A percentile compares a stretch with the other conserved stretches of the same genome.
phyloP scores from a whole-genome alignment of 2,888 invertebrate species.

The Hedya salicella region DNA sequence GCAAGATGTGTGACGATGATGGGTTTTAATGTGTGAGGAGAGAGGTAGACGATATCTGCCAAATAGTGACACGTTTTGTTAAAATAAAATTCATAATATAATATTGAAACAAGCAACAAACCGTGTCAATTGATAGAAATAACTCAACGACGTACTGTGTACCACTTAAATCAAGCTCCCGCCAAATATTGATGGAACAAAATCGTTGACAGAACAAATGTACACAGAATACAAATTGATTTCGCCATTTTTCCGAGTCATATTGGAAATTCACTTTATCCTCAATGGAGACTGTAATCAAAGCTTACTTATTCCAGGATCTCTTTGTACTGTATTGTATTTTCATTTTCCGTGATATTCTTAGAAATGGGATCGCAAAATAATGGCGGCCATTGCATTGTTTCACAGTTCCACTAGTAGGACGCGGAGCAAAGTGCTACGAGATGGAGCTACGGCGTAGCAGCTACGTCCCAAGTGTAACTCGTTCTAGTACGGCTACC shows the following conservation, averaged over 20 bases:
- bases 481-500: too few species aligned
- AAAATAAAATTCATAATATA: too few species aligned
- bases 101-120: too few species aligned
- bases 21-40: too few species aligned
- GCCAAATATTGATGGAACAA: slow-evolving; percentile 11
- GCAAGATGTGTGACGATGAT: too few species aligned
- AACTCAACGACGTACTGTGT: neutral
- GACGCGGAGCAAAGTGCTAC: slow-evolving; percentile 1
- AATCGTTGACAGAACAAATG: slow-evolving; percentile 21
- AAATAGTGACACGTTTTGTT: too few species aligned
- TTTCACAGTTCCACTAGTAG: too few species aligned
- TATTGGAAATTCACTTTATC: slow-evolving; percentile 9
- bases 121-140: too few species aligned
- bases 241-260: slow-evolving; percentile 3
- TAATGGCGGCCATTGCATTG: too few species aligned
- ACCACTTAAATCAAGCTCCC: slow-evolving; percentile 7
- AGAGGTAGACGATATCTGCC: too few species aligned
- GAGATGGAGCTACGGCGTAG: neutral
- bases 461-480: neutral
- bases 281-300: neutral
- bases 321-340: neutral
- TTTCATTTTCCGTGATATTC: neutral
- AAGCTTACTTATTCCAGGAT: slow-evolving; percentile 1
- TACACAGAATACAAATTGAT: slow-evolving; percentile 18
- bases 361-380: too few species aligned